Evolutionary conservation across 2,888 invertebrate genomes (phyloP), one percentile per base, ranked within the genome.

Genomic region (Melinaea marsaeus): DNA sequence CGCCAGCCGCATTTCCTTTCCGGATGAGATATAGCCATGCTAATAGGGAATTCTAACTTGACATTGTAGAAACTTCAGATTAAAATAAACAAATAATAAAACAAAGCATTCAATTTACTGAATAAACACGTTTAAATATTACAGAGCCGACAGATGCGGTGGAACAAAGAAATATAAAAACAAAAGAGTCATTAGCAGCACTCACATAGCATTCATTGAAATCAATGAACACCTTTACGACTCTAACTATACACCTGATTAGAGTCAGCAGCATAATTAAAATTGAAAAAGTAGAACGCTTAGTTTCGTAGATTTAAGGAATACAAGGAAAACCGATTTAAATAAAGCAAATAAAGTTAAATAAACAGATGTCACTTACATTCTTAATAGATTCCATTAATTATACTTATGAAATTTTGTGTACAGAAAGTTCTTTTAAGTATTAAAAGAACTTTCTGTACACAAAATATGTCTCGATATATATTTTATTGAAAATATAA

Each of bases 141-240:
- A 32, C 9, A 32, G n/a, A 51, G 51, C 51, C 51, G 11, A 9
- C 22, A 32, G 51, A 22, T 32, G 51, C 51, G 32, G 51, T 34
- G 58, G 64, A 64, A 46, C 46, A 51, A 51, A 51, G 51, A 22
- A 51, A 32, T 51, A 51, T 51, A 54, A 68, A 62, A 66, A 64
- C 61, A 63, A 66, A 66, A 61, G 13, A 57, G 34, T 63, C 57
- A 65, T 63, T 61, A 62, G 63, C 61, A 65, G 58, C 75, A 68
- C 69, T 61, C 63, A 37, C 4, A 37, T 11, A 9, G 51, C 64
- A 48, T 55, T 46, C 56, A 45, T 61, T 60, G 59, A 71, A 75
- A 81, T 80, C 80, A 78, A 80, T 78, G 68, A 70, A 57, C 60
- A 69, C 69, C 69, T 74, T 75, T 73, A 76, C 75, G 68, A 72